phyloP scores from a whole-genome alignment of 1,140 invertebrate genomes.

The Charaxes varanes region DNA sequence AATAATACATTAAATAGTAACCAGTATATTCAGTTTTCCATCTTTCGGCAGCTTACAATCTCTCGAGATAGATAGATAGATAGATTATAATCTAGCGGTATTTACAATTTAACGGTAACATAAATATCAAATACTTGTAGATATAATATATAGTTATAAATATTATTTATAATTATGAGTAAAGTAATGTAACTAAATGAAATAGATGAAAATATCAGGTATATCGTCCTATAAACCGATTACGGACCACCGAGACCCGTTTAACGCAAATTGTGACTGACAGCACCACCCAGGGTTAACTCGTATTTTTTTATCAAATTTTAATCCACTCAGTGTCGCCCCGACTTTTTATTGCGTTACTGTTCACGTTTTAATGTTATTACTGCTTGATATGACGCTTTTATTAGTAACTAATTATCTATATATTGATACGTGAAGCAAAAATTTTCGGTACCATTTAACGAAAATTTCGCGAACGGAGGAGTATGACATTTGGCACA shows the following conservation, averaged over 20 bases:
- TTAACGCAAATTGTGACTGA: conserved; percentile 53
- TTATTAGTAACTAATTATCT: conserved; percentile 3
- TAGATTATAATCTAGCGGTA: too few relatives aligned
- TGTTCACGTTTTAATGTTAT: conserved; percentile 14
- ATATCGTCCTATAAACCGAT: conserved; percentile 47
- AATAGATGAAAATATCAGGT: conserved; percentile 18
- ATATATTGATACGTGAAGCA: background rate
- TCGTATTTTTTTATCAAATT: conserved; percentile 21
- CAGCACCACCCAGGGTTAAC: conserved; percentile 37
- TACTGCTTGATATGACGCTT: conserved; percentile 6
- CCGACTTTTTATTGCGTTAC: conserved; percentile 9
- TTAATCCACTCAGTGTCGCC: conserved; percentile 19
- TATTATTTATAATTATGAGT: too few relatives aligned
- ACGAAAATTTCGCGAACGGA: too few relatives aligned
- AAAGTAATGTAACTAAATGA: conserved; percentile 7
- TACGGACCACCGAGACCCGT: conserved; percentile 47
- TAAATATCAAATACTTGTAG: too few relatives aligned
- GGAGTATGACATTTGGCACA: too few relatives aligned
- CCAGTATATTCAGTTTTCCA: too few relatives aligned
- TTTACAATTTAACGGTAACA: too few relatives aligned
- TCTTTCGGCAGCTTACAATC: too few relatives aligned
- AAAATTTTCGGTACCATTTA: background rate
- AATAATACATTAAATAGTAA: too few relatives aligned
- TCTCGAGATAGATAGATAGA: too few relatives aligned
- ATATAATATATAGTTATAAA: too few relatives aligned